Evolutionary conservation across 2,113 vertebrate genomes (phyloP), one percentile per base, ranked within the genome.

Genomic region (Chroicocephalus ridibundus): DNA sequence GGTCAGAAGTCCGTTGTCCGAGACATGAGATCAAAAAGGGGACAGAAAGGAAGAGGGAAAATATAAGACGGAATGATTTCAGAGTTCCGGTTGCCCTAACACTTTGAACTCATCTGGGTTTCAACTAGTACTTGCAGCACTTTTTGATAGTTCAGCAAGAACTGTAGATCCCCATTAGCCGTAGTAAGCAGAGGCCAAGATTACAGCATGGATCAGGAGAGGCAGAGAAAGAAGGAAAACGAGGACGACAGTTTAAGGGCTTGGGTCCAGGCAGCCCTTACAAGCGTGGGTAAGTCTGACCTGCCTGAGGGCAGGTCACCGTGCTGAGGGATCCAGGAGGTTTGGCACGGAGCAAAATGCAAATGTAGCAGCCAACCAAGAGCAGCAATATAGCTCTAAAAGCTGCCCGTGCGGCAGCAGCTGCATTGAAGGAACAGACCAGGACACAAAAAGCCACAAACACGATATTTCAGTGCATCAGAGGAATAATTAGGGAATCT

Each of bases 121-220:
- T 84, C 75, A 77, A 81, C 51, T 15, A 64, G 69, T 32, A 26
- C 16, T 5, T 86, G 65, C 64, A 82, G 72, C 69, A 89, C 18
- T 84, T 96, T 94, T 40, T 69, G 75, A 74, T 46, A 76, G 42
- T 42, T 93, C 86, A 95, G 82, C 92, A 96, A 64, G 82, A 96
- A 49, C 49, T 65, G 19, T 21, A 44, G 80, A 68, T 68, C 86
- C 57, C 75, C 15, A 32, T 68, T 46, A 94, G 83, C 52, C 70
- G 86, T 18, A 54, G 89, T 9, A 79, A 92, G 72, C 94, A 86
- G 65, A 78, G 57, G 69, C 80, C 92, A 83, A 68, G 82, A 84
- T 40, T 92, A 55, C 25, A 80, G 90, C 68, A 68, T 7, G 92
- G 82, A 92, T 86, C 80, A 83, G 90, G 92, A 84, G 80, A 75